Base-by-base conservation (phyloP, 92 coral and sea anemone genomes). In the Parazoanthus swiftii region DNA sequence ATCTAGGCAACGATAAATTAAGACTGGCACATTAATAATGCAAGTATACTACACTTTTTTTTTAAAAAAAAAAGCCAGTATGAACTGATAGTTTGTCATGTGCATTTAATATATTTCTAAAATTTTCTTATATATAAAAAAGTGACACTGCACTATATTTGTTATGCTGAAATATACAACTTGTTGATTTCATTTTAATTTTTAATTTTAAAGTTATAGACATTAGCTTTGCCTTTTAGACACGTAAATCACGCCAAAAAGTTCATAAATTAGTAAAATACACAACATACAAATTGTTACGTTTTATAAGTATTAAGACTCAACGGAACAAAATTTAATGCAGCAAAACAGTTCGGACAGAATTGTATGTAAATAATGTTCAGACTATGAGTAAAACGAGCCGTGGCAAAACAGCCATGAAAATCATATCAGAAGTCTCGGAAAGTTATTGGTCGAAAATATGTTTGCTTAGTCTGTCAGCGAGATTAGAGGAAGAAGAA, bases 401-500 rank as follows among this genome's bases (percentile, higher is more conserved):
- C 44, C 25, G 18, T 26, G 48, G 33, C 59, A 70, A 18, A 68
- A 0, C 26, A 26, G 48, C 48, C 3, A 63, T 15, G 37, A 29
- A 36, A 68, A 82, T 20, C 76, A 72, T 33, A 68, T 70, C 48
- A 25, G 43, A 71, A 72, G 77, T 48, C 77, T 3, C 43, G n/a
- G 42, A 54, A 84, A 71, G 23, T 11, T n/a, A 75, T 54, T 71
- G 77, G 42, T 72, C 75, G 51, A 44, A 84, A 71, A 11, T 46
- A 10, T 84, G 79, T 84, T 84, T 84, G 75, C 79, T 70, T 29
- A 29, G 79, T 84, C 65, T 75, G 67, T 84, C 79, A 46, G 63
- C 8, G 35, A 66, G 79, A 84, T 68, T 26, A 70, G 29, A 72
- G 38, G n/a, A 71, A n/a, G 86, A 66, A 79, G 75, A 84, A 84